Evolutionary conservation across 2,797 vertebrate genomes (phyloP), one percentile per base, ranked within the genome.

Genomic region (Denticeps clupeoides): DNA sequence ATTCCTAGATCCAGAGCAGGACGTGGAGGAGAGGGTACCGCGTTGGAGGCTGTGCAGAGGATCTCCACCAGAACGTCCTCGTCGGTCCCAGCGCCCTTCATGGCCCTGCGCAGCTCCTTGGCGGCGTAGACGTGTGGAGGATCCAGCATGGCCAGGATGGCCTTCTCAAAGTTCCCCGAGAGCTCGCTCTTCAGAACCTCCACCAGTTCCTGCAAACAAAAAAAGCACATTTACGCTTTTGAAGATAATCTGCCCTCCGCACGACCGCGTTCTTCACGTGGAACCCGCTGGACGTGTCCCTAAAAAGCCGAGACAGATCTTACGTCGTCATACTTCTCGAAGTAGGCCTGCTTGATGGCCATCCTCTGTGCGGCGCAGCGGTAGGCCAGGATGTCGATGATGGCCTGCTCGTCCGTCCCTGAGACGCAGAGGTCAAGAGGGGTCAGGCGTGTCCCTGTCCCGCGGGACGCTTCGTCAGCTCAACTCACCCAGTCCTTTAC

Each of bases 341-440:
- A 80, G 55, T 85, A 87, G 0, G 79, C 81, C 18, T 79, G 65
- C 62, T 85, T 86, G 37, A 87, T 86, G 19, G 81, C 60, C 69
- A 79, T 60, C 1, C 85, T 73, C 71, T 86, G 83, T 18, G 0
- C 10, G 1, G 70, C 55, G 6, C 59, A 51, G 18, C 85, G 80
- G 60, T 83, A 78, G 1, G 83, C 81, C 69, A 87, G 64, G 62
- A 87, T 69, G 28, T 83, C 73, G 26, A 86, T 85, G 49, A 87
- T 86, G 53, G 80, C 75, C 70, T 86, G 43, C 53, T 87, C 85
- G 33, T 87, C 81, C 0, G 85, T 87, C 41, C 84, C 84, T 87
- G 55, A 21, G 33, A 33, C 32, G 16, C 16, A 7, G 33, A 33
- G 1, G n/a, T n/a, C n/a, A n/a, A n/a, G n/a, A n/a, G n/a, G n/a